A percentile compares a stretch with the other conserved stretches of the same genome.
phyloP scores from a whole-genome alignment of 1,140 invertebrate species.

The Solen grandis region DNA sequence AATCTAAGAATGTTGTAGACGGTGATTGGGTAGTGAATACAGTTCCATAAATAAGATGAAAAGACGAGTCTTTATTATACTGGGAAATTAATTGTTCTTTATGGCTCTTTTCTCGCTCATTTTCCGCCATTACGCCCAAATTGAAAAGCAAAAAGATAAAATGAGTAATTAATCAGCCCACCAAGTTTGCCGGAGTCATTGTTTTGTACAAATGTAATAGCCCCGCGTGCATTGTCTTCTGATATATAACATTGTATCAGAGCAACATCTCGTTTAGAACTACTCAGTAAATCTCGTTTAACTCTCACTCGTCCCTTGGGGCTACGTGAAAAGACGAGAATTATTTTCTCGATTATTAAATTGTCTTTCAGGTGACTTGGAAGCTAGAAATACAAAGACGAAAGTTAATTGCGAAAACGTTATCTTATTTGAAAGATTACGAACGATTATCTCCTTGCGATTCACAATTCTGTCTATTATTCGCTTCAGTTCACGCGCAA shows the following conservation, averaged over 20 bases:
- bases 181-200: conserved; percentile 8
- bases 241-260: conserved; percentile 4
- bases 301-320: conserved; percentile 30
- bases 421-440: conserved; percentile 53
- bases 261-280: background rate
- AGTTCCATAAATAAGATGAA: no score
- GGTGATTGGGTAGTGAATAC: no score
- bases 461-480: conserved; percentile 14
- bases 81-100: conserved; percentile 51
- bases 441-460: conserved; percentile 22
- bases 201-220: conserved; percentile 33
- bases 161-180: conserved; percentile 26
- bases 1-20: no score
- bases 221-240: conserved; percentile 26
- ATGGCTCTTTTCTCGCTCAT: conserved; percentile 21
- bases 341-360: conserved; percentile 32
- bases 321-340: conserved; percentile 23
- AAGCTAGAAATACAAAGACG: conserved; percentile 38
- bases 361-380: conserved; percentile 39
- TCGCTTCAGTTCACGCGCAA: conserved; percentile 18
- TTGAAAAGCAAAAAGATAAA: conserved; percentile 36
- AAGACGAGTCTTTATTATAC: no score
- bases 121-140: background rate
- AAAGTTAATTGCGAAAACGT: conserved; percentile 44
- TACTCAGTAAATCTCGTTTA: conserved; percentile 31